phyloP scores from a whole-genome alignment of 1,140 invertebrate genomes.

The Eriosoma lanigerum region DNA sequence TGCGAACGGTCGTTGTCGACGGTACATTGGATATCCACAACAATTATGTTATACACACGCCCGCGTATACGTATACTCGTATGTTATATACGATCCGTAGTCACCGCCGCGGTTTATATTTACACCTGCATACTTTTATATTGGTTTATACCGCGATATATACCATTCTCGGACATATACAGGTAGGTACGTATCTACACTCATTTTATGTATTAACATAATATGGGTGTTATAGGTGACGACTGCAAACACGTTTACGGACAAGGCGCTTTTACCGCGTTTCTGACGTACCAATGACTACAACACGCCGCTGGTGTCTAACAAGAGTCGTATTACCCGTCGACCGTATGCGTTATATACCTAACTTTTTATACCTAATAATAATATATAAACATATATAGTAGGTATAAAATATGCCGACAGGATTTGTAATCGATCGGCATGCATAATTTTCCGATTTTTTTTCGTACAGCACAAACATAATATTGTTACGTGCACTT shows the following conservation, averaged over 20 bases:
- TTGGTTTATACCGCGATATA: neutral
- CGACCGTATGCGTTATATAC: neutral
- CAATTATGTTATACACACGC: too few species aligned
- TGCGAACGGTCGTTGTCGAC: too few species aligned
- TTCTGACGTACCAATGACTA: neutral
- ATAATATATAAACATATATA: conserved; percentile 8
- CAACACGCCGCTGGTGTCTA: too few species aligned
- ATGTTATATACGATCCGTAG: too few species aligned
- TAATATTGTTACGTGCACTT: too few species aligned
- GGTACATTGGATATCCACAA: too few species aligned
- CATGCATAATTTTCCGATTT: neutral
- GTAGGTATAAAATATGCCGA: neutral
- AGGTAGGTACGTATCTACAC: neutral
- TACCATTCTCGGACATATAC: neutral
- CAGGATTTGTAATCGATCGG: conserved; percentile 32
- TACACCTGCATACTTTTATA: neutral
- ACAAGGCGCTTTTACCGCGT: neutral
- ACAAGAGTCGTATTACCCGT: conserved; percentile 22
- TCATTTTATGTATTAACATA: too few species aligned
- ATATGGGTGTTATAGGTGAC: neutral
- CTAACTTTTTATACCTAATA: too few species aligned
- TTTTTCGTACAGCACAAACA: neutral
- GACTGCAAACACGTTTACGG: neutral
- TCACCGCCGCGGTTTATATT: neutral
- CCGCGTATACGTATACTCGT: too few species aligned